These are phyloP conservation scores for Balanococcus diminutus DNA, from an alignment of 2,888 invertebrate species.

Conservation along the genomic window DNA sequence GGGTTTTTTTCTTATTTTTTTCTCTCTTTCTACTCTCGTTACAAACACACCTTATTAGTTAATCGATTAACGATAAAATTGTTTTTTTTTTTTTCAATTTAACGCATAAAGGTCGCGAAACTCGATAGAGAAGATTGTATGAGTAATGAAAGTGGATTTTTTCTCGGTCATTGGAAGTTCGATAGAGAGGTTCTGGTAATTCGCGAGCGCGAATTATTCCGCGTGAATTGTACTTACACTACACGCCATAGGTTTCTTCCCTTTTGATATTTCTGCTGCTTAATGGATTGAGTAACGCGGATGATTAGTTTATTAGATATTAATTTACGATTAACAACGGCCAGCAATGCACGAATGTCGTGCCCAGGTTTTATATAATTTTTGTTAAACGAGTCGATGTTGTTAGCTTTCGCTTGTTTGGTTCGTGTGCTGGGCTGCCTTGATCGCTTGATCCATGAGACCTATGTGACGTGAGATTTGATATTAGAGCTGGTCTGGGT, in stretches of 20 bases:
- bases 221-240: slow-evolving; percentile 28
- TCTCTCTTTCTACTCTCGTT: slow-evolving; percentile 22
- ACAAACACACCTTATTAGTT: slow-evolving; percentile 38
- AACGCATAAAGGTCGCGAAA: slow-evolving; percentile 35
- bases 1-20: not conserved
- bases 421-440: not conserved
- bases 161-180: not conserved
- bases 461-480: not conserved
- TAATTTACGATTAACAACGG: slow-evolving; percentile 29
- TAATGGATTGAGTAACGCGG: slow-evolving; percentile 24
- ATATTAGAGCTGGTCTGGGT: not conserved
- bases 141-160: slow-evolving; percentile 31
- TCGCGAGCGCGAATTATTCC: not conserved
- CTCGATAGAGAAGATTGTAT: not conserved
- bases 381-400: not conserved
- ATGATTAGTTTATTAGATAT: slow-evolving; percentile 33
- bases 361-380: not conserved
- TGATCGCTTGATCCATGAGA: no score
- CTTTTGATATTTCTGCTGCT: slow-evolving; percentile 31
- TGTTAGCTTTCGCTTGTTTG: not conserved
- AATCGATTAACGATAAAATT: slow-evolving; percentile 32
- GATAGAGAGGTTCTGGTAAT: not conserved
- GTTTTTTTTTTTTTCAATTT: not conserved
- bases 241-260: not conserved
- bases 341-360: slow-evolving; percentile 4